Evolutionary conservation across 2,113 vertebrate species (phyloP), one percentile per base, ranked within the genome.

Genomic region (Riparia riparia): DNA sequence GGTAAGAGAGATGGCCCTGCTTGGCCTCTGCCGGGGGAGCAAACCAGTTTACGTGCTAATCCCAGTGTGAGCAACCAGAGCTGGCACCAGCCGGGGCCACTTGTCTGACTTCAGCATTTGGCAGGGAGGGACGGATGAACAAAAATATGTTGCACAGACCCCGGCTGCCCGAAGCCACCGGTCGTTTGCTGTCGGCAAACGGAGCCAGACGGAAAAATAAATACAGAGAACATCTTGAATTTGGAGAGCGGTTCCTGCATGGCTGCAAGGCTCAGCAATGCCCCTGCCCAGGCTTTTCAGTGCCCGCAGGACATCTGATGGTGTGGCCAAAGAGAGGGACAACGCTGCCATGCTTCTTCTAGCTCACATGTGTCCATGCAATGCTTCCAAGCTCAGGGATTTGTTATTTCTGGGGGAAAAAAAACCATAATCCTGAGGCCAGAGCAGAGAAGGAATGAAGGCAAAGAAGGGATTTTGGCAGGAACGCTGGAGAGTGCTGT

Each of bases 31-130:
- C 44, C 64, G 88, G 89, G 93, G n/a, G 31, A 82, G 91, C 37
- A 6, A 88, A 95, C 91, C 60, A 29, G 68, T 74, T 96, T 88
- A 96, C 88, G 93, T 95, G 98, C 94, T 98, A 98, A 98, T 98
- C 98, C 97, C 82, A 82, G 97, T 96, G 98, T 93, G 86, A 98
- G 97, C 97, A 97, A 98, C 80, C 95, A 92, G 94, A 98, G 95
- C 96, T 83, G 47, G 79, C 90, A 56, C 95, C 94, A 88, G 97
- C 95, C 49, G 0, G 85, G 96, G 96, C 94, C 51, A 86, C 92
- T 96, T 50, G 89, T 95, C 96, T 97, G 97, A 97, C 97, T 96
- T 97, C 97, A 98, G 96, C 97, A 96, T 51, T 97, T 98, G 98
- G 96, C 97, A 70, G 85, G 65, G 83, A 90, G 81, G 72, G 82